Evolutionary conservation across 64 coral and sea anemone genomes (phyloP).

Genomic region (Dendronephthya gigantea): DNA sequence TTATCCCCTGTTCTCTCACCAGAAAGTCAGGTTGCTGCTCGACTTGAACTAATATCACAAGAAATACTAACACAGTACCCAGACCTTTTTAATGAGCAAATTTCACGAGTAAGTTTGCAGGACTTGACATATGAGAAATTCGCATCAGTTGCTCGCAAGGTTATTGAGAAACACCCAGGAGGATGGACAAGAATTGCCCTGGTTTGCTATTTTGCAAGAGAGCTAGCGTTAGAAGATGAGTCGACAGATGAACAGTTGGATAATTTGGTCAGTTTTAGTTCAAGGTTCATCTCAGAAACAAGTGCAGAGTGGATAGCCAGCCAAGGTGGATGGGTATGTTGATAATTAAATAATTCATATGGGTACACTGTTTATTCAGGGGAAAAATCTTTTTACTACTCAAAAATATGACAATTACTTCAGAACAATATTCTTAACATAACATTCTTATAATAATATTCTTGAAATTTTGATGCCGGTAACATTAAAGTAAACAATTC

Average conservation of each 20-base stretch:
- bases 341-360: no score
- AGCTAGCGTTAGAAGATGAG: constrained; percentile 68
- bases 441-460: no score
- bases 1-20: constrained; percentile 83
- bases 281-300: constrained; percentile 84
- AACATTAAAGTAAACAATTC: no score
- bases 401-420: no score
- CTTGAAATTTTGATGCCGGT: no score
- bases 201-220: constrained; percentile 83
- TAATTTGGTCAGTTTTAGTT: constrained; percentile 58
- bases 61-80: constrained; percentile 75
- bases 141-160: constrained; percentile 56
- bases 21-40: constrained; percentile 73
- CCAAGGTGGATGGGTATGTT: constrained; percentile 97
- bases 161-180: constrained; percentile 52
- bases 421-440: no score
- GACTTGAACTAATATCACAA: constrained; percentile 72
- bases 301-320: constrained; percentile 83
- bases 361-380: no score
- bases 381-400: no score
- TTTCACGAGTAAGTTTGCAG: constrained; percentile 34
- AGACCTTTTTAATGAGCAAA: constrained; percentile 58
- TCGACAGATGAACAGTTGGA: constrained; percentile 65
- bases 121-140: constrained; percentile 81
- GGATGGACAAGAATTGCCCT: constrained; percentile 91